A percentile compares a stretch with the other conserved stretches of the same genome.
Conservation (phyloP, 2,888 invertebrate genomes). For the Euspilapteryx auroguttella region DNA sequence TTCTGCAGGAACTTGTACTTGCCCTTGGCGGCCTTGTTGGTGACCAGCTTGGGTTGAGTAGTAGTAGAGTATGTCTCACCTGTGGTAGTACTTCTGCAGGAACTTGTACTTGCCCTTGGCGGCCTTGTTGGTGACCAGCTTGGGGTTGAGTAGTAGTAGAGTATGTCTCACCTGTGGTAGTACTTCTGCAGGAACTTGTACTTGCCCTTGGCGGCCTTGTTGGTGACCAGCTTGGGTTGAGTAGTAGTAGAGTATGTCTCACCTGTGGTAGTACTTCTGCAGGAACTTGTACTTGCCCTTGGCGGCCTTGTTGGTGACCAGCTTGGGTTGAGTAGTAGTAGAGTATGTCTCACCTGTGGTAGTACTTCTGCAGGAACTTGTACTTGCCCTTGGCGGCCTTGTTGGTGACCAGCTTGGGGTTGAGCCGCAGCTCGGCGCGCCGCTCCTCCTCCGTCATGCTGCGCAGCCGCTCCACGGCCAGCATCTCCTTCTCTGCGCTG, state of each 20-base stretch:
- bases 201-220: not conserved
- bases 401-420: slow-evolving; percentile 93
- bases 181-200: no score
- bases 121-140: no score
- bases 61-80: no score
- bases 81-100: no score
- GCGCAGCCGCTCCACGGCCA: slow-evolving; percentile 87
- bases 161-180: no score
- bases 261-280: slow-evolving; percentile 97
- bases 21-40: no score
- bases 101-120: no score
- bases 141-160: no score
- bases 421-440: slow-evolving; percentile 81
- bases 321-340: slow-evolving; percentile 51
- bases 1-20: no score
- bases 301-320: slow-evolving; percentile 89
- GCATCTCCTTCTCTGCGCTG: slow-evolving; percentile 82
- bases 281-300: slow-evolving; percentile 99
- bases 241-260: slow-evolving; percentile 3
- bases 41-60: no score
- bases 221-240: not conserved
- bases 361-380: slow-evolving; percentile 99
- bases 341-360: slow-evolving; percentile 66
- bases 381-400: slow-evolving; percentile 97
- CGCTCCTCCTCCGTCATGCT: slow-evolving; percentile 97